Evolutionary conservation across 2,888 invertebrate species (phyloP).

Genomic region (Eristalinus aeneus): DNA sequence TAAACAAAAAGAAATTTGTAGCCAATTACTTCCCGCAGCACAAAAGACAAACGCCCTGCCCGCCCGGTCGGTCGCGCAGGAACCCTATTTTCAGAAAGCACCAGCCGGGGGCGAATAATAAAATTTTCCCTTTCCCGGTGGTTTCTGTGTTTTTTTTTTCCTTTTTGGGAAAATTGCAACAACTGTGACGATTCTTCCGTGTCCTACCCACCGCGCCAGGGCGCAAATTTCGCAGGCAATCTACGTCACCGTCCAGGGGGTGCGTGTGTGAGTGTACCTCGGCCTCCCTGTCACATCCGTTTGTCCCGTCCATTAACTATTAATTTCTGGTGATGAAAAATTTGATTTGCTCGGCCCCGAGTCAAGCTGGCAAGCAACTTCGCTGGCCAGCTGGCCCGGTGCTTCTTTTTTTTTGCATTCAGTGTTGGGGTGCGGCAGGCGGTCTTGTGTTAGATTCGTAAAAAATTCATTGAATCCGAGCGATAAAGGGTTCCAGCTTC

Average conservation of each 20-base stretch:
- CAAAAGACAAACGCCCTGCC: background rate
- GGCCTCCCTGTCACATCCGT: conserved; percentile 42
- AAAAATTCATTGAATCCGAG: conserved; percentile 58
- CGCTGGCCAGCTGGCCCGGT: background rate
- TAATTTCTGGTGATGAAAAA: conserved; percentile 70
- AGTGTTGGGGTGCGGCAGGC: background rate
- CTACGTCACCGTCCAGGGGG: conserved; percentile 9
- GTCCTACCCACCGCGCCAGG: conserved; percentile 11
- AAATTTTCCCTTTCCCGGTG: background rate
- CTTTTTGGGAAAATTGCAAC: conserved; percentile 53
- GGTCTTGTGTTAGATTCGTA: conserved; percentile 52
- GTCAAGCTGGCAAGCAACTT: conserved; percentile 30
- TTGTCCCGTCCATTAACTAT: conserved; percentile 67
- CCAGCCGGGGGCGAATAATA: conserved; percentile 4
- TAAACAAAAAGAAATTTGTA: conserved; percentile 27
- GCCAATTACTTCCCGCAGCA: conserved; percentile 41
- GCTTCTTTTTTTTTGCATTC: background rate
- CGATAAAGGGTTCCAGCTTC: conserved; percentile 54
- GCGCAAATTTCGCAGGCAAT: conserved; percentile 45
- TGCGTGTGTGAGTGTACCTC: background rate
- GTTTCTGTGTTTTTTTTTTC: conserved; percentile 12
- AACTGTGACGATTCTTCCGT: conserved; percentile 50
- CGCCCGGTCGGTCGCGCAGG: background rate
- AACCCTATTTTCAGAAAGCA: conserved; percentile 31
- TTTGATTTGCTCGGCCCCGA: conserved; percentile 53